Percentiles rank a stretch among this genome's conserved stretches.
Conservation (phyloP, 1,140 invertebrate species). For the Hylaeus volcanicus region DNA sequence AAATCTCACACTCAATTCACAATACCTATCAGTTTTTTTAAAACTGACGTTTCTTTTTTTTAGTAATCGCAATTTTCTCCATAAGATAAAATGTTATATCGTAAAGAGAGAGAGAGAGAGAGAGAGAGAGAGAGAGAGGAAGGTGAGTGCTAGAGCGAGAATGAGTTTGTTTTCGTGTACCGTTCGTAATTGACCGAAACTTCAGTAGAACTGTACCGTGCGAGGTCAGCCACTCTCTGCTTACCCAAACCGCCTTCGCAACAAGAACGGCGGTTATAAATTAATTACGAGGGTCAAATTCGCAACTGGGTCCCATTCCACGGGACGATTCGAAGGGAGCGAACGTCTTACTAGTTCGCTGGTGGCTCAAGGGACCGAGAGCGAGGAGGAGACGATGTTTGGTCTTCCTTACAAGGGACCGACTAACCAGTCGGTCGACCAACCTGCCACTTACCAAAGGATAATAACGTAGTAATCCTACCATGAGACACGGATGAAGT, state of each 20-base stretch:
- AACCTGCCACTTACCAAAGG: slow-evolving; percentile 76
- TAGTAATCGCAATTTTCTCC: too few species aligned
- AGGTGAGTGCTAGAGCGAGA: not conserved
- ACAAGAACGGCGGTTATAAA: slow-evolving; percentile 72
- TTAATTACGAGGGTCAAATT: slow-evolving; percentile 77
- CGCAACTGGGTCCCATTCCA: slow-evolving; percentile 63
- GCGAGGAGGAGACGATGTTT: slow-evolving; percentile 72
- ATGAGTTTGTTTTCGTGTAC: slow-evolving; percentile 33
- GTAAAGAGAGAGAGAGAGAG: not conserved
- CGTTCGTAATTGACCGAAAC: slow-evolving; percentile 45
- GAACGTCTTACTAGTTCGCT: slow-evolving; percentile 70
- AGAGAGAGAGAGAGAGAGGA: not conserved
- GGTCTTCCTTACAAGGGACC: slow-evolving; percentile 74
- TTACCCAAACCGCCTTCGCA: slow-evolving; percentile 50
- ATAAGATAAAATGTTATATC: too few species aligned
- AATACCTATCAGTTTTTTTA: too few species aligned
- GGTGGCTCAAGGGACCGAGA: slow-evolving; percentile 58
- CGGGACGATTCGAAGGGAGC: slow-evolving; percentile 47
- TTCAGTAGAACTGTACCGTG: slow-evolving; percentile 32
- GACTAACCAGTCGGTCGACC: slow-evolving; percentile 61
- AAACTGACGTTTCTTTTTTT: too few species aligned
- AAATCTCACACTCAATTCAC: too few species aligned
- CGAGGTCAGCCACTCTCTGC: slow-evolving; percentile 55
- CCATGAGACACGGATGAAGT: slow-evolving; percentile 74
- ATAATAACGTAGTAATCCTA: slow-evolving; percentile 79